These are phyloP conservation scores for Melanostigma gelatinosum DNA, from an alignment of 2,113 vertebrate species.

Conservation along the genomic window DNA sequence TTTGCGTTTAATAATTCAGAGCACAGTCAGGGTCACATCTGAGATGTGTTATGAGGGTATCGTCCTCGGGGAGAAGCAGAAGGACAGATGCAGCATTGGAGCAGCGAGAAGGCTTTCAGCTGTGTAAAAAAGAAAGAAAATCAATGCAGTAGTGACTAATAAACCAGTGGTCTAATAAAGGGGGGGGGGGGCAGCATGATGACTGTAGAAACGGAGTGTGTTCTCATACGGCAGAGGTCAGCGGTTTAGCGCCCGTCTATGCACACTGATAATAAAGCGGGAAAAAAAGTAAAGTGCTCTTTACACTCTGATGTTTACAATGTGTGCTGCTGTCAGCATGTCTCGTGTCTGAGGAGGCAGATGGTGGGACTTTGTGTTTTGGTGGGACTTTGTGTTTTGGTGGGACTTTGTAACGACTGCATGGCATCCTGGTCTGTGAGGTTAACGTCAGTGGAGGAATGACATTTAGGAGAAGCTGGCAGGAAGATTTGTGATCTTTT, in stretches of 20 bases:
- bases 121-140: conserved; percentile 48
- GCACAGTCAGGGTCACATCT: conserved; percentile 50
- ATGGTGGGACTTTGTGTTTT: too few relatives aligned
- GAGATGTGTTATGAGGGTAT: conserved; percentile 56
- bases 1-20: conserved; percentile 73
- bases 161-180: conserved; percentile 53
- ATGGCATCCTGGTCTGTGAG: too few relatives aligned
- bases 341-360: not conserved
- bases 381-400: too few relatives aligned
- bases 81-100: conserved; percentile 54
- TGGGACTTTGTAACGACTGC: too few relatives aligned
- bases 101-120: conserved; percentile 39
- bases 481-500: too few relatives aligned
- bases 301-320: conserved; percentile 14
- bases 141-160: conserved; percentile 68
- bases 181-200: conserved; percentile 52
- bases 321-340: not conserved
- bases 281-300: conserved; percentile 4
- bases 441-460: too few relatives aligned
- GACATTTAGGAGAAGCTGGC: too few relatives aligned
- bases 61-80: conserved; percentile 61
- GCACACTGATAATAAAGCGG: conserved; percentile 32
- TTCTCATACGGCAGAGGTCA: conserved; percentile 53
- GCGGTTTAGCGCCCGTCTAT: conserved; percentile 19
- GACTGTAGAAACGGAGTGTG: conserved; percentile 58